Conservation (phyloP, 2,888 invertebrate species). For the Rotaria sp. region DNA sequence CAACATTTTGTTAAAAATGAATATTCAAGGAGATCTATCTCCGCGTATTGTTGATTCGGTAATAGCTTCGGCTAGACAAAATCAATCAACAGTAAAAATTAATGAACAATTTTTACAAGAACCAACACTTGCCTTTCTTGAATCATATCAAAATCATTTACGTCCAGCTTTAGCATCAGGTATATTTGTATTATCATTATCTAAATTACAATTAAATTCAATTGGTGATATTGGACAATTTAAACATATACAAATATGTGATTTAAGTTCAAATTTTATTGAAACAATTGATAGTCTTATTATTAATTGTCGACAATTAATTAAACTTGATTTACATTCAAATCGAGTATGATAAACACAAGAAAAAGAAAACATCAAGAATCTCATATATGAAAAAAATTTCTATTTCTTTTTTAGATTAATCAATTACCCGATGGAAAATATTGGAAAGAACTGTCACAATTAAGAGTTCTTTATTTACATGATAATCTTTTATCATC, state of each 20-base stretch:
- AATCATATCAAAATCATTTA: neutral
- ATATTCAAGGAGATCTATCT: too few relatives aligned
- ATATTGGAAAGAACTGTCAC: constrained; percentile 50
- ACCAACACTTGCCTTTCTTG: neutral
- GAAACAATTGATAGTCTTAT: constrained; percentile 44
- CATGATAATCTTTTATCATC: constrained; percentile 54
- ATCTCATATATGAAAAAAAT: neutral
- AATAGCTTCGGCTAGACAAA: too few relatives aligned
- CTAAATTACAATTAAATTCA: constrained; percentile 14
- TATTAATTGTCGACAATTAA: constrained; percentile 47
- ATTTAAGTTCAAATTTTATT: constrained; percentile 28
- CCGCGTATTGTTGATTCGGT: too few relatives aligned
- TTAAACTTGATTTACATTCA: constrained; percentile 51
- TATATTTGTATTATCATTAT: neutral
- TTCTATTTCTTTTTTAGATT: constrained; percentile 45
- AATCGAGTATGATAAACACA: constrained; percentile 47
- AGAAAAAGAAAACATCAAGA: neutral
- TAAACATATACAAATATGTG: constrained; percentile 1
- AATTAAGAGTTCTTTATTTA: constrained; percentile 49
- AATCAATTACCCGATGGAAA: constrained; percentile 47
- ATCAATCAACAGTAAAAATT: neutral
- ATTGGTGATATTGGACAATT: neutral
- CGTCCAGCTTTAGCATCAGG: neutral
- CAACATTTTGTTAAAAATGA: too few relatives aligned
- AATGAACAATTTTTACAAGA: constrained; percentile 21